Evolutionary conservation across 1,140 invertebrate genomes (phyloP), one percentile per base, ranked within the genome.

Genomic region (Charaxes varanes): DNA sequence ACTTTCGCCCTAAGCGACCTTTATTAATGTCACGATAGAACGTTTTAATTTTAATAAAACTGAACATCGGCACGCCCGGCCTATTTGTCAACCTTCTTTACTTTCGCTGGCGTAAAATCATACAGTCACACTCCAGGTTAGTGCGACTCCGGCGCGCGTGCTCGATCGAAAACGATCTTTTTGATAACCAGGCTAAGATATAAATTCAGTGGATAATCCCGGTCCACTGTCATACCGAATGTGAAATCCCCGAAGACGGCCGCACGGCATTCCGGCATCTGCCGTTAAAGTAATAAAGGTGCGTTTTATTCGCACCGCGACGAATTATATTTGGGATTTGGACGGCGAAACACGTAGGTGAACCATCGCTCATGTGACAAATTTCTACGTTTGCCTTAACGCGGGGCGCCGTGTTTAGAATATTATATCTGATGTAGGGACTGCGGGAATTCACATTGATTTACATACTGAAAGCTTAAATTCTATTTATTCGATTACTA

Each of bases 331-430:
- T 79, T 72, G 71, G 73, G 73, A 82, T 73, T 78, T 71, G 61
- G 65, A 66, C 62, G 62, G 49, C 64, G 69, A 69, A 77, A 80
- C 79, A 83, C 79, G 79, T 83, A 80, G 76, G 72, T 77, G 74
- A 72, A 69, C 79, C 79, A 83, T 83, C 79, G 79, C 76, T 83
- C 79, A 83, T 80, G 76, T 83, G 76, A 83, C 76, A 83, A 83
- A 83, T 83, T 83, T 79, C 68, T 77, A 70, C 79, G 73, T 80
- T 83, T 83, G 72, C 79, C 70, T 82, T 80, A 79, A 79, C 79
- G 73, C 61, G 66, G 60, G 53, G 36, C 55, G 45, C 55, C 79
- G 73, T 83, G 79, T 74, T 82, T 80, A 77, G 78, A 80, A 83
- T 83, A 83, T 79, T 72, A 69, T 69, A 78, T 78, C 62, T 63